Base-by-base conservation (phyloP, 2,113 vertebrate species). In the Scortum barcoo region DNA sequence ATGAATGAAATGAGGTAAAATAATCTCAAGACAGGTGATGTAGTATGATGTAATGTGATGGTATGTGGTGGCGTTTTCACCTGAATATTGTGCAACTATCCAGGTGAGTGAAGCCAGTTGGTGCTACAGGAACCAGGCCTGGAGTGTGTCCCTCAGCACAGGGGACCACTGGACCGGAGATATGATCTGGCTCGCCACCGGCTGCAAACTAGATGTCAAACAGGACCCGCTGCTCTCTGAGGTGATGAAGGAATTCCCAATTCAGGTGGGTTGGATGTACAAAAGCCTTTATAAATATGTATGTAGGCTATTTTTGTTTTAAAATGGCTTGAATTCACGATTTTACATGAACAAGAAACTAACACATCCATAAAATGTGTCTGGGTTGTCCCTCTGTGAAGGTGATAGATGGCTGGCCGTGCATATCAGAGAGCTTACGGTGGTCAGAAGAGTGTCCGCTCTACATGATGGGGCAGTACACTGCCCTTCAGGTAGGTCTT, bases 401-500 rank as follows among this genome's bases (percentile, higher is more conserved):
- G 95, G 94, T 94, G 28, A 60, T 96, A n/a, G 94, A 95, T 7
- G 94, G 95, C 0, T 94, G 94, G 95, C 95, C 95, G 0, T 95
- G 94, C 65, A 83, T 96, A 58, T 81, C 81, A 8, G 93, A 95
- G 44, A 94, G 77, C 53, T 86, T 96, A 30, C 83, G 89, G 80
- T 96, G 95, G 94, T 71, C 90, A 48, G 79, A 92, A 6, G 92
- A 88, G 1, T 96, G 95, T 26, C 94, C 93, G 1, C 89, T 96
- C 42, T 96, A 95, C 63, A 71, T 95, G 61, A 96, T 95, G 94
- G 95, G 95, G n/a, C 95, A 96, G 76, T 96, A 96, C 80, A 46
- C 94, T 0, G 95, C 94, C 50, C 93, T 96, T 9, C 95, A 95
- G 93, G 95, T 95, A 11, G 0, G 42, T 67, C 36, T 46, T 14